Evolutionary conservation across 2,113 vertebrate species (phyloP), one percentile per base, ranked within the genome.

Genomic region (Aramus guarauna): DNA sequence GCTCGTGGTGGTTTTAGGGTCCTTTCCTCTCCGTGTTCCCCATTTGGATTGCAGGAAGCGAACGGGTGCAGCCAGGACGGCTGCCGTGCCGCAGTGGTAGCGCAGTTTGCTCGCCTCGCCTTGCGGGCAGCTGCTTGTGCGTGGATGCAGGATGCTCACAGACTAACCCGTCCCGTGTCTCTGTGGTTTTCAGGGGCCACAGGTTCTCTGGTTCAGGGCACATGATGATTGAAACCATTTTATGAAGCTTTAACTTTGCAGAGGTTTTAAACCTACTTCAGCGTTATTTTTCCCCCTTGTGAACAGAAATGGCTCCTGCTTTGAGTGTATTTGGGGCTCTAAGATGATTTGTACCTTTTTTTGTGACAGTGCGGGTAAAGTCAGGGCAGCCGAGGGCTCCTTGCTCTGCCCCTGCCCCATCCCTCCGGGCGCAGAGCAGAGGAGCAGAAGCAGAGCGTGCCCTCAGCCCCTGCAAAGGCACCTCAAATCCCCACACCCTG

Each of bases 241-340:
- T 17, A 41, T 3, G 47, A 37, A 66, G 12, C 16, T 84, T 66
- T 53, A 30, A 29, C 50, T 82, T 85, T 53, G 59, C 15, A 76
- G 19, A 69, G 52, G 36, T 91, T 84, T 92, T 21, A 86, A 88
- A 77, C 12, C 9, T 29, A 55, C 58, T 56, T 63, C 36, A 50
- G 15, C 4, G 3, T 18, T 5, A 4, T 11, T 1, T 11, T 4
- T 2, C 4, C 5, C 1, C 14, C 6, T 37, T 19, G 13, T 0
- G 4, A 75, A 37, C 20, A 74, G 50, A 77, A 39, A 26, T 5
- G 32, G 17, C 30, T 80, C 71, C 53, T 62, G 47, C 53, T 92
- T 30, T 27, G 41, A 52, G 39, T 14, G 10, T 20, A 6, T 24
- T 83, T 37, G 68, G 41, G 52, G 66, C 37, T 72, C 10, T 27